Evolutionary conservation across 2,888 invertebrate species (phyloP).

Genomic region (Drosophila trichaetosa): DNA sequence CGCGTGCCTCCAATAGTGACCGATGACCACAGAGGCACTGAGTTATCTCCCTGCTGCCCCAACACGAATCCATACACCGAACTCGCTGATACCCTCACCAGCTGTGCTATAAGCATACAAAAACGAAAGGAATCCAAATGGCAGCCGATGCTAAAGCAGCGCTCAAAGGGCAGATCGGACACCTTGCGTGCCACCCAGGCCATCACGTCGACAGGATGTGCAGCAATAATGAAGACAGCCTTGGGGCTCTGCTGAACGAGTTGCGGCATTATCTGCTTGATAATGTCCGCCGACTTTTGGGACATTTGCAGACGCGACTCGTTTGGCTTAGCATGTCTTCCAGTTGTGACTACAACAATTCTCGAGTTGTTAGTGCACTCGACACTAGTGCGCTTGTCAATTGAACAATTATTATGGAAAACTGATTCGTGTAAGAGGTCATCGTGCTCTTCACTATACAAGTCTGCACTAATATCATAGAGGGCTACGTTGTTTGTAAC

Average conservation of each 20-base stretch:
- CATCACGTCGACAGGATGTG: slow-evolving; percentile 95
- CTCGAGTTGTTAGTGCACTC: slow-evolving; percentile 90
- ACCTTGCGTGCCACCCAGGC: slow-evolving; percentile 95
- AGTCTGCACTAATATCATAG: slow-evolving; percentile 91
- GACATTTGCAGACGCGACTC: slow-evolving; percentile 92
- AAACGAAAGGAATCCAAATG: slow-evolving; percentile 95
- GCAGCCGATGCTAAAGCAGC: slow-evolving; percentile 95
- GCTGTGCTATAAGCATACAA: slow-evolving; percentile 91
- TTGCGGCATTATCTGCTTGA: slow-evolving; percentile 91
- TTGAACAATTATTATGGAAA: slow-evolving; percentile 90
- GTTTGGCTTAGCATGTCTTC: slow-evolving; percentile 92
- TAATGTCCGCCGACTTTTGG: slow-evolving; percentile 93
- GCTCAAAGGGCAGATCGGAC: slow-evolving; percentile 92
- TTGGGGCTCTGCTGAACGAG: slow-evolving; percentile 88
- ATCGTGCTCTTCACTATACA: slow-evolving; percentile 86
- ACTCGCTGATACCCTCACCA: slow-evolving; percentile 90
- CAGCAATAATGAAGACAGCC: slow-evolving; percentile 91
- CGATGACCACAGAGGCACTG: slow-evolving; percentile 95
- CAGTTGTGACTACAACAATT: slow-evolving; percentile 93
- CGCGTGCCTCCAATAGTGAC: slow-evolving; percentile 94
- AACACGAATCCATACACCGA: slow-evolving; percentile 95
- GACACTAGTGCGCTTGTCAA: slow-evolving; percentile 89
- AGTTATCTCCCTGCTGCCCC: slow-evolving; percentile 95
- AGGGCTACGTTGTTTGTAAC: slow-evolving; percentile 91
- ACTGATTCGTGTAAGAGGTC: slow-evolving; percentile 88